phyloP scores from a whole-genome alignment of 2,797 vertebrate species.

The Lagorchestes hirsutus region DNA sequence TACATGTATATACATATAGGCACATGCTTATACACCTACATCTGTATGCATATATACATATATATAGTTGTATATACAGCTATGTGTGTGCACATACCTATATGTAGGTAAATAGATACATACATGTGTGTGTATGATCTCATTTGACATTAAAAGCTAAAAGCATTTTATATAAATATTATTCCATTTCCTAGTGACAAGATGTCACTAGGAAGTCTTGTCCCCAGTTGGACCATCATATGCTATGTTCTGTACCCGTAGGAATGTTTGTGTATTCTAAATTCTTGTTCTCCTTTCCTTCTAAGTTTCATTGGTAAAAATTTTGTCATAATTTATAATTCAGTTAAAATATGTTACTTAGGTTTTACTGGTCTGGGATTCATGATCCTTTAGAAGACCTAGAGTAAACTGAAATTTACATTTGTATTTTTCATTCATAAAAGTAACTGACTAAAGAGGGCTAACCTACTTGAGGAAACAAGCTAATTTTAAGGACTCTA shows the following conservation, averaged over 20 bases:
- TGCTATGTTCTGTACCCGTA: not conserved
- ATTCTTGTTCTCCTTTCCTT: not conserved
- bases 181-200: not conserved
- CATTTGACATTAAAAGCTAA: not conserved
- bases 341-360: conserved; percentile 6
- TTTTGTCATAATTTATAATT: conserved; percentile 7
- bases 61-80: too few relatives aligned
- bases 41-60: too few relatives aligned
- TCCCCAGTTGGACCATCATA: not conserved
- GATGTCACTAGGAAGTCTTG: not conserved
- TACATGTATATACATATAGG: not conserved
- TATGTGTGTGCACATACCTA: too few relatives aligned
- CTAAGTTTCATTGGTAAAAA: not conserved
- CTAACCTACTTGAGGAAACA: conserved; percentile 17
- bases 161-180: not conserved
- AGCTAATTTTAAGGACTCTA: conserved; percentile 11
- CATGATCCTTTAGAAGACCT: conserved; percentile 18
- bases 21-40: too few relatives aligned
- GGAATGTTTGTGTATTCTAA: not conserved
- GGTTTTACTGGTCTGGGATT: conserved; percentile 8
- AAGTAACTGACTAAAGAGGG: not conserved
- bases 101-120: not conserved
- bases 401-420: conserved; percentile 17
- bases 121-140: not conserved
- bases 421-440: not conserved